These are phyloP conservation scores for Dryocosmus kuriphilus DNA, from an alignment of 2,888 invertebrate genomes.

Conservation along the genomic window DNA sequence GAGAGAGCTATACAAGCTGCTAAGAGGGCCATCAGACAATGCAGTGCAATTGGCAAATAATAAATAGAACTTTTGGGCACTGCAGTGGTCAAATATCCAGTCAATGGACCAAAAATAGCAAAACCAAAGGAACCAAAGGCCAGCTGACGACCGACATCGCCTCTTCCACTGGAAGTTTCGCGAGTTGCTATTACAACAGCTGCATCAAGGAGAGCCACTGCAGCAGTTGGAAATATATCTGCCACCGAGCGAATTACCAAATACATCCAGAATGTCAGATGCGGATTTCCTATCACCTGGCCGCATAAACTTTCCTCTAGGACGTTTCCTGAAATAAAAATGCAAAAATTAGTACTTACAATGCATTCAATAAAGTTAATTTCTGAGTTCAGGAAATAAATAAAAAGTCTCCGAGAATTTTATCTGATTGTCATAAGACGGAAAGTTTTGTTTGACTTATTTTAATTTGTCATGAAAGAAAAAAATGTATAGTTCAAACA, in stretches of 20 bases:
- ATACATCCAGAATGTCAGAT: conserved; percentile 85
- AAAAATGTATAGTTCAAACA: no score
- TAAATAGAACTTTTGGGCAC: conserved; percentile 69
- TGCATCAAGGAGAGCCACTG: conserved; percentile 84
- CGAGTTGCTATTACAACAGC: conserved; percentile 90
- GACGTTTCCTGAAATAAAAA: conserved; percentile 79
- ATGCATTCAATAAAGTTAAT: no score
- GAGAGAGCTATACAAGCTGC: conserved; percentile 66
- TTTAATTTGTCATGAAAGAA: no score
- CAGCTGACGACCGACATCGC: conserved; percentile 88
- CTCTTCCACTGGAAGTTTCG: conserved; percentile 88
- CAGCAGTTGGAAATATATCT: conserved; percentile 88
- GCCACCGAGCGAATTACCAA: conserved; percentile 84
- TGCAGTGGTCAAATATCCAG: conserved; percentile 71
- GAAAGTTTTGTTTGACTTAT: no score
- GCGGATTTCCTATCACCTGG: conserved; percentile 82
- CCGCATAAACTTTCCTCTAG: conserved; percentile 85
- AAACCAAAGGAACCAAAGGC: conserved; percentile 88
- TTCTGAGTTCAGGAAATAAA: no score
- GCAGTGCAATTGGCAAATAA: conserved; percentile 80
- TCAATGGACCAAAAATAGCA: conserved; percentile 84
- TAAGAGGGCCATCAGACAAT: conserved; percentile 81
- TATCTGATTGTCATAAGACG: no score
- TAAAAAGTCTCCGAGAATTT: no score
- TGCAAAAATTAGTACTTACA: neutral